Base-by-base conservation (phyloP, 1,140 invertebrate species). In the Macrotrachela quadricornifera region DNA sequence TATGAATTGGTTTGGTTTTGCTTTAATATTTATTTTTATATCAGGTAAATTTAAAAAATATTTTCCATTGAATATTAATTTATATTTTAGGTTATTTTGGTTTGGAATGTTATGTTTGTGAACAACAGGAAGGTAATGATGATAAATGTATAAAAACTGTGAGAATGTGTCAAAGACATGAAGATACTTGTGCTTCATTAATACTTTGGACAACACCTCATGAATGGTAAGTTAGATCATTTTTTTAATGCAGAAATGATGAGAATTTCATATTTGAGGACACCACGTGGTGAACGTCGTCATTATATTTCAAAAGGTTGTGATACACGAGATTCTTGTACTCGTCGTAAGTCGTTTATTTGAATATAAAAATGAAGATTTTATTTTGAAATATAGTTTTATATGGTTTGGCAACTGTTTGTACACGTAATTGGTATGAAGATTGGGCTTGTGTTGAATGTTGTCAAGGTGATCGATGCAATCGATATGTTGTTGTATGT, bases 381-480 rank as follows among this genome's bases (percentile, higher is more conserved):
- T n/a, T n/a, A n/a, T n/a, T n/a, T n/a, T n/a, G n/a, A n/a, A n/a
- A n/a, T 15, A 12, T 18, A 53, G 51, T 53, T 43, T 16, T 53
- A 10, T 53, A 53, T 15, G 51, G 43, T 21, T 53, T 53, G 12
- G 45, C 52, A 12, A 39, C 52, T 10, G 21, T 77, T 56, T 96
- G 90, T 65, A 85, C 85, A 16, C 78, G 90, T 63, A 85, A 96
- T 62, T 94, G 86, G 85, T 97, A 92, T 62, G 79, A 87, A 63
- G 90, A 96, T 71, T 96, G 90, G 91, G 78, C 80, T 57, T 96
- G 90, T 73, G 82, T 82, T 0, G 88, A 95, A 68, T 97, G 90
- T 69, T 97, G 90, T 68, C 79, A 81, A 62, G 91, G 90, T 44
- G 90, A 96, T 69, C 74, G 85, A 54, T 97, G 90, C 68, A 96